Conservation (phyloP, 2,888 invertebrate genomes). For the Epinotia demarniana region DNA sequence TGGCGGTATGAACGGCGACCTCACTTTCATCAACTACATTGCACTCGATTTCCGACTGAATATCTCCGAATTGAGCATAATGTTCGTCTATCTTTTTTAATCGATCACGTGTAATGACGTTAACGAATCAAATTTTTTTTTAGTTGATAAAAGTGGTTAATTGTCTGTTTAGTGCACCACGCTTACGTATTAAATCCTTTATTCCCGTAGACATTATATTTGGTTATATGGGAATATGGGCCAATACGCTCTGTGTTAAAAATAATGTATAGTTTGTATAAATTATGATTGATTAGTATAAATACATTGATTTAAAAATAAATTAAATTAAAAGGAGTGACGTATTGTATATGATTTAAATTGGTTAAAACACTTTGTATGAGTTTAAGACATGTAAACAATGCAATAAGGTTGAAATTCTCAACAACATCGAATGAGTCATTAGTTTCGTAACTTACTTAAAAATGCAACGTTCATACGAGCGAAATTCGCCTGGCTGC, state of each 20-base stretch:
- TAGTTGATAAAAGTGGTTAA: constrained; percentile 15
- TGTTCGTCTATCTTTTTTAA: too few relatives aligned
- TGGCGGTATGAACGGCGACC: not conserved
- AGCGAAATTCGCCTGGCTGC: too few relatives aligned
- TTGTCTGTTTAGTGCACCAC: constrained; percentile 3
- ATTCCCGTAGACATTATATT: not conserved
- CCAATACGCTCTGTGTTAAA: not conserved
- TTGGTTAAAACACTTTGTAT: too few relatives aligned
- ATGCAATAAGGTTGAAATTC: too few relatives aligned
- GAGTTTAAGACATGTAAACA: too few relatives aligned
- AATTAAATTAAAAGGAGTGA: too few relatives aligned
- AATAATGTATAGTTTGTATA: not conserved
- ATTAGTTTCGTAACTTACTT: not conserved
- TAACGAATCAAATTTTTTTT: not conserved
- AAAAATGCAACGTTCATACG: not conserved
- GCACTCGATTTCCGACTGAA: constrained; percentile 5
- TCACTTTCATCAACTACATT: not conserved
- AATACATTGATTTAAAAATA: too few relatives aligned
- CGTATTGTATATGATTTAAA: not conserved
- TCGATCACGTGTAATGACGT: not conserved
- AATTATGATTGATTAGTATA: too few relatives aligned
- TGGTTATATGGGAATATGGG: constrained; percentile 8
- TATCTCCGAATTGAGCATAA: constrained; percentile 2
- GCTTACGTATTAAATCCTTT: constrained; percentile 11
- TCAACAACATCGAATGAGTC: too few relatives aligned